phyloP scores from a whole-genome alignment of 2,888 invertebrate species.

The Flexamia atlantica region DNA sequence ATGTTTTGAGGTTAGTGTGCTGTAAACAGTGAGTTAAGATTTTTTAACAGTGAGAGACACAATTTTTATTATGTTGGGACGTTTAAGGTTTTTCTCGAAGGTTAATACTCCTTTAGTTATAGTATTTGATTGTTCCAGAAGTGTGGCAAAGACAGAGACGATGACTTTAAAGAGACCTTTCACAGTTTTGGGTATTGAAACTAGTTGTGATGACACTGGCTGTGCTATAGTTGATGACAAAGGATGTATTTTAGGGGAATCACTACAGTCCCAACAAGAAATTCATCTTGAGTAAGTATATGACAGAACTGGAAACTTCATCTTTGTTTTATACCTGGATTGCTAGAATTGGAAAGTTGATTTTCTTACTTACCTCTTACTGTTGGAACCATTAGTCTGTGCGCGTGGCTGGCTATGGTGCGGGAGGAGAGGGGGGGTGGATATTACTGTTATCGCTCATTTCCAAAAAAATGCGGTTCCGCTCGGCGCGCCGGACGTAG shows the following conservation, averaged over 20 bases:
- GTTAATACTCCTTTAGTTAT: neutral
- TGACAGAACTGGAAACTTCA: too few relatives aligned
- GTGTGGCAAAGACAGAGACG: conserved; percentile 14
- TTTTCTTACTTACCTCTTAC: too few relatives aligned
- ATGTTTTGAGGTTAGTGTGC: conserved; percentile 26
- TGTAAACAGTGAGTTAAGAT: neutral
- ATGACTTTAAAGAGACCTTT: conserved; percentile 62
- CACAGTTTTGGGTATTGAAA: conserved; percentile 93
- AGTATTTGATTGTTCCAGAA: conserved; percentile 30
- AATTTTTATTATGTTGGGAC: conserved; percentile 30
- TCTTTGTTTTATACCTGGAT: too few relatives aligned
- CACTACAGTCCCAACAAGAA: conserved; percentile 87
- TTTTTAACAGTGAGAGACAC: neutral
- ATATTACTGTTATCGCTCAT: too few relatives aligned
- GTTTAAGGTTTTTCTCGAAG: neutral
- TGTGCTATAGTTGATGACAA: conserved; percentile 88
- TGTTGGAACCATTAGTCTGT: too few relatives aligned
- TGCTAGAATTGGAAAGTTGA: too few relatives aligned
- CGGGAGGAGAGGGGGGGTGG: too few relatives aligned
- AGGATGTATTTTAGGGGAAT: conserved; percentile 88
- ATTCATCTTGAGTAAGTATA: conserved; percentile 83
- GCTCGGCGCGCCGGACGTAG: too few relatives aligned
- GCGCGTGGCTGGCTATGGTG: too few relatives aligned
- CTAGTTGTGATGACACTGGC: conserved; percentile 98
- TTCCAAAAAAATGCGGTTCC: too few relatives aligned